Conservation (phyloP, 2,888 invertebrate species). For the Bhutanitis thaidina region DNA sequence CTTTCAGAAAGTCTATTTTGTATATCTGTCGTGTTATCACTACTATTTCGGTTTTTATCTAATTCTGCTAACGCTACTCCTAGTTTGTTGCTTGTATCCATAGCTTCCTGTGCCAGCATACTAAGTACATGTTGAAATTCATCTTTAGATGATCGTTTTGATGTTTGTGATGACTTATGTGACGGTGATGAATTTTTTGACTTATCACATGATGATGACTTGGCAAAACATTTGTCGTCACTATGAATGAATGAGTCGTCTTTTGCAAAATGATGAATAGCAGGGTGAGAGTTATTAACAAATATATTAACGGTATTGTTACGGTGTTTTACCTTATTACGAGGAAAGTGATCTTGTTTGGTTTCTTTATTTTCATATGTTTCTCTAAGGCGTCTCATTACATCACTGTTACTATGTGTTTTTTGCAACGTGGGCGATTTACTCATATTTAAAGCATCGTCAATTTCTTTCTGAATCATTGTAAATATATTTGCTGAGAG, state of each 20-base stretch:
- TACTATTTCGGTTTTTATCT: constrained; percentile 67
- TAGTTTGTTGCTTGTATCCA: constrained; percentile 85
- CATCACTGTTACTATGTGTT: constrained; percentile 81
- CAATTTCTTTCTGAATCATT: constrained; percentile 84
- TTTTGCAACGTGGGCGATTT: constrained; percentile 77
- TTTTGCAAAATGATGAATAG: constrained; percentile 72
- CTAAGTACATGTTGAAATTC: constrained; percentile 85
- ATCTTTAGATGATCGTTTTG: constrained; percentile 69
- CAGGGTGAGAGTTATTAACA: constrained; percentile 69
- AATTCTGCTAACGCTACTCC: constrained; percentile 83
- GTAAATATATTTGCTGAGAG: constrained; percentile 91
- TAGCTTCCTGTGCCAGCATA: constrained; percentile 86
- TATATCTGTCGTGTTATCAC: constrained; percentile 61
- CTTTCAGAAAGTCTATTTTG: constrained; percentile 73
- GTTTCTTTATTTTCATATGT: constrained; percentile 69
- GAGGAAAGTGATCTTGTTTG: constrained; percentile 62
- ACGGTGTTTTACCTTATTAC: constrained; percentile 76
- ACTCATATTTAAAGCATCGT: constrained; percentile 77
- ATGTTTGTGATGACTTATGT: constrained; percentile 75
- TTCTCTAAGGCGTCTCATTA: constrained; percentile 71
- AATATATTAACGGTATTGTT: constrained; percentile 73
- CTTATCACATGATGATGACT: constrained; percentile 74
- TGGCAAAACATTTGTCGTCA: constrained; percentile 71
- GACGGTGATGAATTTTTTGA: constrained; percentile 79
- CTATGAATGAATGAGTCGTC: constrained; percentile 75